Base-by-base conservation (phyloP, 2,113 vertebrate species). In the Oenanthe oenanthe region DNA sequence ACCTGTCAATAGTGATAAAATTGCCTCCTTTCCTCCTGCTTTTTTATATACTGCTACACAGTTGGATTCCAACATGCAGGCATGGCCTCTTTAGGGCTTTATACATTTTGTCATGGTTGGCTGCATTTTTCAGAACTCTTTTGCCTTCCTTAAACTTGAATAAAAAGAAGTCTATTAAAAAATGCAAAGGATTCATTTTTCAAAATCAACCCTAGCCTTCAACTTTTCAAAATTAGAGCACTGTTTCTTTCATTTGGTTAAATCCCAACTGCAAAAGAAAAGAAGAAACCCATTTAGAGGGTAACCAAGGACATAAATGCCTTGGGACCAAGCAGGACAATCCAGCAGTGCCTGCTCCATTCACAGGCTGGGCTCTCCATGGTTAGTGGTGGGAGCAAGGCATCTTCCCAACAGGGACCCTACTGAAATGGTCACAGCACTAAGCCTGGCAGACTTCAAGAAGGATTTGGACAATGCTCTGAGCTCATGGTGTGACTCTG, bases 91-190 rank as follows among this genome's bases (percentile, higher is more conserved):
- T n/a, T 54, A 25, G 31, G 42, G 62, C 62, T 97, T 93, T 85
- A 48, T 42, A 20, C 2, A 5, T 80, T 95, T 93, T 85, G 56
- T 77, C 89, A 93, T 36, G 85, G 88, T 63, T 93, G 88, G 40
- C 56, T 95, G 88, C 73, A 28, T 74, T 95, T 94, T 94, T 82
- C 77, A 85, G 85, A 85, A 58, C 74, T 92, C 71, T 74, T 89
- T 89, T 76, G 71, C 72, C 51, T 90, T 96, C 85, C 88, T 96
- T 94, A 94, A 88, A 92, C 25, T 85, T 96, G 92, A 85, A 90
- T 90, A 61, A 83, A 94, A 95, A 90, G 58, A 21, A 32, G 40
- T 68, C 85, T 92, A 56, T 93, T 94, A 85, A 94, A 85, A 94
- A 83, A 90, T 73, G 60, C 72, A 93, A 74, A 94, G 40, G 25